Base-by-base conservation (phyloP, 1,140 invertebrate species). In the Agrilus planipennis region DNA sequence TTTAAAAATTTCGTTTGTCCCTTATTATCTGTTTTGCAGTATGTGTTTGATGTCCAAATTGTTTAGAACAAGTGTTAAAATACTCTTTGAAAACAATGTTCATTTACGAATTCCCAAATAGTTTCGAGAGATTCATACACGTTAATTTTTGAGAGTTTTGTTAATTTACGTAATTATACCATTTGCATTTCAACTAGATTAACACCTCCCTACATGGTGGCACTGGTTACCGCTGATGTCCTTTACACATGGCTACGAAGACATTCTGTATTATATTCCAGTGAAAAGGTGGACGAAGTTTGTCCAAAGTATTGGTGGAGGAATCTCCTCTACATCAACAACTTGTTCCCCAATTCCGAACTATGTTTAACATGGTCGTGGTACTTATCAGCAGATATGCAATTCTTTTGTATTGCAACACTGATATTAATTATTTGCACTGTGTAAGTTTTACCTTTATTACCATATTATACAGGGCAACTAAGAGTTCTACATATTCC, bases 381-480 rank as follows among this genome's bases (percentile, higher is more conserved):
- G 86, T 89, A 85, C 50, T 51, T 89, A 29, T 76, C 84, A 11
- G 76, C 76, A 40, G 86, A 89, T 55, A 85, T 83, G 72, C 84
- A 87, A 61, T 83, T 81, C 52, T 87, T 77, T 51, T 51, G 77
- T 4, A 55, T 84, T 37, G 61, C 60, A 22, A 57, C 58, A 0
- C 46, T 68, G 10, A 34, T 76, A 1, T 47, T 76, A 10, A 63
- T 75, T 11, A 40, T 74, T 4, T 75, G 72, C 17, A 61, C 61
- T 17, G 61, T 62, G 72, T 76, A 60, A 68, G 63, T 60, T 17
- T 20, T n/a, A n/a, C n/a, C n/a, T n/a, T n/a, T n/a, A n/a, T n/a
- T n/a, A n/a, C n/a, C n/a, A n/a, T n/a, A n/a, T n/a, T n/a, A n/a
- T n/a, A n/a, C n/a, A n/a, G n/a, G n/a, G n/a, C n/a, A n/a, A n/a